Percentiles rank a stretch among this genome's conserved stretches.
phyloP scores from a whole-genome alignment of 2,797 vertebrate genomes.

The Threskiornis aethiopicus region DNA sequence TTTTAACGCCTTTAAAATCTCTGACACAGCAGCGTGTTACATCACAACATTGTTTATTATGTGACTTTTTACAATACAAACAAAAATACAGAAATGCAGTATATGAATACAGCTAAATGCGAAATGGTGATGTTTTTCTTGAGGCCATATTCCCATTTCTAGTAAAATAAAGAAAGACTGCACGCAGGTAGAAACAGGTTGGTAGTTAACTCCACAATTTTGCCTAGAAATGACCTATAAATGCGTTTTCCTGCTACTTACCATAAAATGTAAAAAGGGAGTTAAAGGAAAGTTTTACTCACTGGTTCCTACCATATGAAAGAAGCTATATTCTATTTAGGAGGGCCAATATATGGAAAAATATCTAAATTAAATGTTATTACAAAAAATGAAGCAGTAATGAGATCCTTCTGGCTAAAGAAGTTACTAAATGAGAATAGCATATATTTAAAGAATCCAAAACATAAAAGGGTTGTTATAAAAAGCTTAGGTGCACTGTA shows the following conservation, averaged over 20 bases:
- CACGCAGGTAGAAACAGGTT: slow-evolving; percentile 80
- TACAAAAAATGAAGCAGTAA: slow-evolving; percentile 90
- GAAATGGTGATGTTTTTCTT: slow-evolving; percentile 79
- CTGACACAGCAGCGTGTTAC: slow-evolving; percentile 59
- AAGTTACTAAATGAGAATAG: slow-evolving; percentile 88
- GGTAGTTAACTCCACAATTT: slow-evolving; percentile 79
- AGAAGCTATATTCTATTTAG: slow-evolving; percentile 88
- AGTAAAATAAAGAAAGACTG: slow-evolving; percentile 81
- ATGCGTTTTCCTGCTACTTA: slow-evolving; percentile 79
- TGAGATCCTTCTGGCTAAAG: slow-evolving; percentile 89
- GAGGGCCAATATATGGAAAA: slow-evolving; percentile 89
- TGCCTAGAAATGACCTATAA: slow-evolving; percentile 82
- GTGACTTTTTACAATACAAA: slow-evolving; percentile 99
- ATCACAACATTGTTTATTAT: slow-evolving; percentile 99
- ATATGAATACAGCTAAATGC: slow-evolving; percentile 93
- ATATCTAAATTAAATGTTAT: slow-evolving; percentile 92
- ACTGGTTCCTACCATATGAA: slow-evolving; percentile 86
- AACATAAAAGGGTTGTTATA: slow-evolving; percentile 79
- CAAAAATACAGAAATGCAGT: slow-evolving; percentile 95
- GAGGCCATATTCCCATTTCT: slow-evolving; percentile 83
- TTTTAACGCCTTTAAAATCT: neutral
- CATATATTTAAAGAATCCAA: slow-evolving; percentile 84
- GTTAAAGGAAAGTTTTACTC: slow-evolving; percentile 80
- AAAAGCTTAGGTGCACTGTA: slow-evolving; percentile 87
- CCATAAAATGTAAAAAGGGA: slow-evolving; percentile 82